Percentiles rank a stretch among this genome's conserved stretches.
phyloP scores from a whole-genome alignment of 2,797 vertebrate species.

The Gymnoscopelus braueri region DNA sequence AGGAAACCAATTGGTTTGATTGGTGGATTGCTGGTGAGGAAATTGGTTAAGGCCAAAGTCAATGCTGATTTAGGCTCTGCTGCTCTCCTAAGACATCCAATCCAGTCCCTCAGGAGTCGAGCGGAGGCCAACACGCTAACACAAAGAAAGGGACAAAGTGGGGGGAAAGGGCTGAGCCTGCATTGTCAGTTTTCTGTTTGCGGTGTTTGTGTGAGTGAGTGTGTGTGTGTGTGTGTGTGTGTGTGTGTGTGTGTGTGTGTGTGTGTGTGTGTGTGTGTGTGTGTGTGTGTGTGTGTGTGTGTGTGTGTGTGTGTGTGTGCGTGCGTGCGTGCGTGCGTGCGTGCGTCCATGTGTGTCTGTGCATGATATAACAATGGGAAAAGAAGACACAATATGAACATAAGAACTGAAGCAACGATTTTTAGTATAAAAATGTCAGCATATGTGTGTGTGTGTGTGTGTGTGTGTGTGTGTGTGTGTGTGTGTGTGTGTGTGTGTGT shows the following conservation, averaged over 20 bases:
- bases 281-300: conserved; percentile 12
- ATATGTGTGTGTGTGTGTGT: too few relatives aligned
- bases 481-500: too few relatives aligned
- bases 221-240: conserved; percentile 6
- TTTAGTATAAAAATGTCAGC: too few relatives aligned
- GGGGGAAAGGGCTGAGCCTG: conserved; percentile 30
- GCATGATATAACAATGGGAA: too few relatives aligned
- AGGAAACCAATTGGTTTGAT: too few relatives aligned
- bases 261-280: conserved; percentile 2
- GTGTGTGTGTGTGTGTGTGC: conserved; percentile 19
- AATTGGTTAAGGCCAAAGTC: conserved; percentile 51
- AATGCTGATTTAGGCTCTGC: conserved; percentile 51
- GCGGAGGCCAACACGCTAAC: conserved; percentile 35
- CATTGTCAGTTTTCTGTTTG: conserved; percentile 21
- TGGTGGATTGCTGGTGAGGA: conserved; percentile 25
- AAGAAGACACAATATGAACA: too few relatives aligned
- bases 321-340: too few relatives aligned
- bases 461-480: too few relatives aligned
- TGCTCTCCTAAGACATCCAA: conserved; percentile 49
- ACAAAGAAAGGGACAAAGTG: conserved; percentile 41
- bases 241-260: neutral
- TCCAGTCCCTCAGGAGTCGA: conserved; percentile 40
- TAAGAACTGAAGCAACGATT: too few relatives aligned
- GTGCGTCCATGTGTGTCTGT: too few relatives aligned
- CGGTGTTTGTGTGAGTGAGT: conserved; percentile 3